Evolutionary conservation across 2,797 vertebrate genomes (phyloP), one percentile per base, ranked within the genome.

Genomic region (Myoxocephalus aenaeus): DNA sequence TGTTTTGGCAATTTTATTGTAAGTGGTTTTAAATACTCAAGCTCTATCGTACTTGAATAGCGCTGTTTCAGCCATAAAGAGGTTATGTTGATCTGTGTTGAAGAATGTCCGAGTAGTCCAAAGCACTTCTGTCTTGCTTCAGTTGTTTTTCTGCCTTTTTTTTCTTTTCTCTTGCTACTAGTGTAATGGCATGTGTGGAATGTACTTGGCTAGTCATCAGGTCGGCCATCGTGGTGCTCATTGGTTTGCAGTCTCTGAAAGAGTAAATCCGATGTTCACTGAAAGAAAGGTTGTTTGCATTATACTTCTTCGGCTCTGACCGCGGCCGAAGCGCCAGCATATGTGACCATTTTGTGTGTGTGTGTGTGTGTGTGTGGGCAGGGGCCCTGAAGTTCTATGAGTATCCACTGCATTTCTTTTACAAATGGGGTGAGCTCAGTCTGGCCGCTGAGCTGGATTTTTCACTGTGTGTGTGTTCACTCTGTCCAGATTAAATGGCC

Each of bases 151-250:
- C 79, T 80, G 44, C 54, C 57, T 69, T 75, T 80, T 27, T 32
- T 25, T 56, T 73, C 83, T 79, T 76, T 32, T 25, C 58, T 73
- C 83, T 79, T 76, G 77, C 81, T 87, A 69, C 88, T 71, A 69
- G 61, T 89, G 80, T 85, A 85, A 86, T 84, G 93, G 94, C 79
- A 94, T 94, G 92, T 13, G 22, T 84, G 92, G 93, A 94, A 93
- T 94, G 93, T 72, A 86, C 87, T 90, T 86, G 89, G 87, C 70
- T 73, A 22, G 86, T 89, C 90, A 89, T 92, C 92, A 84, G 79
- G 76, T 67, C 67, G 12, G 80, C 79, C 86, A 86, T 91, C 87
- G 48, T 53, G 76, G 62, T 81, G 72, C 82, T 91, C 54, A 22
- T 75, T 85, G 75, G 81, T 86, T 89, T 86, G 82, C 18, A 59